Evolutionary conservation across 1,140 invertebrate species (phyloP), one percentile per base, ranked within the genome.

Genomic region (Campoletis sonorensis): DNA sequence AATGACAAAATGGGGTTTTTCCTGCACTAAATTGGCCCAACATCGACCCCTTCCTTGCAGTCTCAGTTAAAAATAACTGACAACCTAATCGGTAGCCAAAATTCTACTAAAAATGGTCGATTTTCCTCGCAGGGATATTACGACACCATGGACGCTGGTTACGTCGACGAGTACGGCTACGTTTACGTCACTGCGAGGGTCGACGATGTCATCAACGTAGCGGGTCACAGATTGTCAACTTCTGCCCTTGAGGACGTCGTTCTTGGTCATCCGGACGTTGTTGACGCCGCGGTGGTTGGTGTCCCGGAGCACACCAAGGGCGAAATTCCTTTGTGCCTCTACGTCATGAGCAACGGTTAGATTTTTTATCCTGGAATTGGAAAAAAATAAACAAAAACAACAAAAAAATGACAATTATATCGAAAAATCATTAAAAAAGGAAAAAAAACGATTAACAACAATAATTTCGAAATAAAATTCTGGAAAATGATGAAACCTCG

Each of bases 161-260:
- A 96, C 87, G 93, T 94, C 49, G 97, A 98, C 86, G 94, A 96
- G 75, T 94, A 95, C 81, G 97, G 97, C 4, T 97, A 97, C 79
- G 93, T 99, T 1, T 97, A 96, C 87, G 96, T 99, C 0, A 97
- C 97, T 40, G 96, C 97, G 0, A 92, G 98, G 27, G 97, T 97
- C 79, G 98, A 99, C 92, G 98, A 99, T 90, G 95, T 99, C n/a
- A 98, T 99, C 79, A 99, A 99, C 88, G 97, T 99, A 0, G 96
- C 98, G 2, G 98, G 98, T 0, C 97, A 98, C 88, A 92, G 98
- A 64, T 91, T 99, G 15, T 98, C 97, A 0, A 98, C 97, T 0
- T 94, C 96, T 1, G 96, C 96, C 0, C 88, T 99, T 11, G 98
- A 99, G 89, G 97, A 98, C 90, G 96, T 98, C 0, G 94, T 98